A percentile compares a stretch with the other conserved stretches of the same genome.
Evolutionary conservation across 2,113 vertebrate species (phyloP).

Genomic region (Oxyruncus cristatus): DNA sequence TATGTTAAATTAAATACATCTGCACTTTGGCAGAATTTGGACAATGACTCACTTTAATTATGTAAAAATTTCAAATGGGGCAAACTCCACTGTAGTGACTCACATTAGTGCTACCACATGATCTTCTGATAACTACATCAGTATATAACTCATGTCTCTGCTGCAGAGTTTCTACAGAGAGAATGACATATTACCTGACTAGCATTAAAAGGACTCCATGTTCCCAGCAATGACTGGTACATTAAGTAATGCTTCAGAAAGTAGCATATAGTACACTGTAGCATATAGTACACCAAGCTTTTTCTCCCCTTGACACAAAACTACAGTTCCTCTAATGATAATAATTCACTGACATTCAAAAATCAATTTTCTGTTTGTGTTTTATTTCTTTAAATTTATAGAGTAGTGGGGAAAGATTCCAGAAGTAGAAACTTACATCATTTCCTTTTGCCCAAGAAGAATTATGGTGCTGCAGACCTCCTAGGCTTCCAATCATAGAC

Average conservation of each 20-base stretch:
- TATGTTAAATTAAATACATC: constrained; percentile 49
- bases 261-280: constrained; percentile 40
- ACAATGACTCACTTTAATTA: constrained; percentile 70
- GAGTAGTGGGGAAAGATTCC: constrained; percentile 21
- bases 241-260: constrained; percentile 64
- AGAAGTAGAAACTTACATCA: constrained; percentile 56
- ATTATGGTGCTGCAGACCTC: constrained; percentile 5
- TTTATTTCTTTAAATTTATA: constrained; percentile 62
- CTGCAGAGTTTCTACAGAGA: constrained; percentile 48
- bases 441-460: constrained; percentile 39
- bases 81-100: constrained; percentile 54
- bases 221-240: constrained; percentile 66
- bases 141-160: constrained; percentile 69
- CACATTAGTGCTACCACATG: constrained; percentile 53
- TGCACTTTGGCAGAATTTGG: constrained; percentile 67
- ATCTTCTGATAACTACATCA: constrained; percentile 70
- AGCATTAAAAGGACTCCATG: constrained; percentile 65
- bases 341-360: constrained; percentile 57
- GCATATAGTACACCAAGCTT: neutral
- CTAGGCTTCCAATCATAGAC: neutral
- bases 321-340: constrained; percentile 40
- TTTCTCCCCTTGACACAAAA: constrained; percentile 34
- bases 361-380: constrained; percentile 60
- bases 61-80: constrained; percentile 47
- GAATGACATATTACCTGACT: constrained; percentile 69